Percentiles rank a stretch among this genome's conserved stretches.
phyloP scores from a whole-genome alignment of 2,113 vertebrate species.

The Osmerus mordax region DNA sequence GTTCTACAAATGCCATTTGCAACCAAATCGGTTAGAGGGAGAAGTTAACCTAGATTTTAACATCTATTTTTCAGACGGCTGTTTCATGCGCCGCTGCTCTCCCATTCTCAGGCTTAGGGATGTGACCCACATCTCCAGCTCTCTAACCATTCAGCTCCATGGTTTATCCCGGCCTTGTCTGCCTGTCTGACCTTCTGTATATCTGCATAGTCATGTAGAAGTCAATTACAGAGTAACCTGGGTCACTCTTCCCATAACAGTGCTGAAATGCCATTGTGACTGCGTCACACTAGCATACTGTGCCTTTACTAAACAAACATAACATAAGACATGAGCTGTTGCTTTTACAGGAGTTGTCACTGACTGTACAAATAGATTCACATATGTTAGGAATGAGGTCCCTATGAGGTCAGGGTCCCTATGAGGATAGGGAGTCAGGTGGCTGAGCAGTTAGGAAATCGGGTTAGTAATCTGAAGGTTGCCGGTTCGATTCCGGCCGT shows the following conservation, averaged over 20 bases:
- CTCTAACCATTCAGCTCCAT: conserved; percentile 29
- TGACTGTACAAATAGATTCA: too few relatives aligned
- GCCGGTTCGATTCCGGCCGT: too few relatives aligned
- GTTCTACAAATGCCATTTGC: too few relatives aligned
- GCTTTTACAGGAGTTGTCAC: too few relatives aligned
- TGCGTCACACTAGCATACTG: background rate
- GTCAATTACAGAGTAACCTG: background rate
- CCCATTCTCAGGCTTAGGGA: conserved; percentile 5
- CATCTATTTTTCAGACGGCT: conserved; percentile 38
- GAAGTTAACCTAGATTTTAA: background rate
- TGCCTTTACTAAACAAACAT: background rate
- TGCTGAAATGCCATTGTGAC: background rate
- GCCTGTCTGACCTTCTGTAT: conserved; percentile 47
- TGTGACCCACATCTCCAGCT: conserved; percentile 51
- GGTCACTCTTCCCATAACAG: background rate
- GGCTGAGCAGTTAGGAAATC: too few relatives aligned
- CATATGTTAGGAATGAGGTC: too few relatives aligned
- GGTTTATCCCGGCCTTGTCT: conserved; percentile 14
- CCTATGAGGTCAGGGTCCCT: background rate
- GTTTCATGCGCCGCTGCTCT: background rate
- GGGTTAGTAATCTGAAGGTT: too few relatives aligned
- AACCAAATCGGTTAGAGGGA: background rate
- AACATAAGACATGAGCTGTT: too few relatives aligned
- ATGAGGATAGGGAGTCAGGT: too few relatives aligned
- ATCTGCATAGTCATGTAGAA: conserved; percentile 26